A percentile compares a stretch with the other conserved stretches of the same genome.
Conservation (phyloP, 1,140 invertebrate species). For the Melanaphis sacchari region DNA sequence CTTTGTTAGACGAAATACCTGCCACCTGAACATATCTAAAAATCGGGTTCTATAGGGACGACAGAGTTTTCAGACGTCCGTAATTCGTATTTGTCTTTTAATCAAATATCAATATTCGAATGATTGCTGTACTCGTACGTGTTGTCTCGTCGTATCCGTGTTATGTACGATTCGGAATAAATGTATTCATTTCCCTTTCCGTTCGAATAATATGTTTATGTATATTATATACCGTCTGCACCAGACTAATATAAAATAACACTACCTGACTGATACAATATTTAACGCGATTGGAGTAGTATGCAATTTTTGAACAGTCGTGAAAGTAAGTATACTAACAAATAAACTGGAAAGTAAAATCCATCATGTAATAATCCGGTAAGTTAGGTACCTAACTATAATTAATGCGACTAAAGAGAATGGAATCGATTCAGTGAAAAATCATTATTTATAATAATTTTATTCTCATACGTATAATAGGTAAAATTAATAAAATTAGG, state of each 20-base stretch:
- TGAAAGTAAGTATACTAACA: constrained; percentile 32
- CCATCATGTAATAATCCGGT: constrained; percentile 29
- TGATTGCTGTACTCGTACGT: not conserved
- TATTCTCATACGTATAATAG: not conserved
- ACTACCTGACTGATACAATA: not conserved
- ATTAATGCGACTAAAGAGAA: constrained; percentile 20
- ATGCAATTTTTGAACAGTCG: constrained; percentile 14
- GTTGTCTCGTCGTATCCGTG: not conserved
- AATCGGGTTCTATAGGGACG: not conserved
- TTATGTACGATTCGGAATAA: not conserved
- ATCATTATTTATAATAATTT: not conserved
- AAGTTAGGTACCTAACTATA: not conserved
- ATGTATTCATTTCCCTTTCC: not conserved
- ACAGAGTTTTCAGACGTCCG: not conserved
- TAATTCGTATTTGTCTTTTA: not conserved
- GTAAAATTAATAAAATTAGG: not conserved
- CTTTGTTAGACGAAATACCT: not conserved
- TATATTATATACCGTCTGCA: not conserved
- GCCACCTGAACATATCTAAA: not conserved
- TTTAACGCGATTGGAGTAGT: not conserved
- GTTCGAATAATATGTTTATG: no score
- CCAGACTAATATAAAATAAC: not conserved
- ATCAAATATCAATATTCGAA: not conserved
- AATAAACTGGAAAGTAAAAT: constrained; percentile 50
- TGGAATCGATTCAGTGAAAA: not conserved